A percentile compares a stretch with the other conserved stretches of the same genome.
These are phyloP conservation scores for Megathymus violae DNA, from an alignment of 1,140 invertebrate species.

Conservation along the genomic window DNA sequence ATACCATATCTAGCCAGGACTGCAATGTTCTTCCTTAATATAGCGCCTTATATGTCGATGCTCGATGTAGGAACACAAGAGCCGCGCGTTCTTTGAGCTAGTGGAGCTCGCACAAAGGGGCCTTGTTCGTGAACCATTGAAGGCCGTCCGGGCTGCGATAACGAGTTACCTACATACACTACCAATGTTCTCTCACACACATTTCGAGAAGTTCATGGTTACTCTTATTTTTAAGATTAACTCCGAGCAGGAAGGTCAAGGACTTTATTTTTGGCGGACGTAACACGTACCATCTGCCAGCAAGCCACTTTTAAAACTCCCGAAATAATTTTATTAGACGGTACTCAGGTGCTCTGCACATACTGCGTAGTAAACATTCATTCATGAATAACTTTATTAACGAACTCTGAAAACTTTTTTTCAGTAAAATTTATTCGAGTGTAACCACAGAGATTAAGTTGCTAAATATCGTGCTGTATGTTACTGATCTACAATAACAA, in stretches of 20 bases:
- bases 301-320: conserved; percentile 59
- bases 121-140: conserved; percentile 76
- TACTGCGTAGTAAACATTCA: conserved; percentile 52
- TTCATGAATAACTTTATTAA: conserved; percentile 39
- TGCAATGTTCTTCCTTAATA: conserved; percentile 39
- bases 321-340: conserved; percentile 44
- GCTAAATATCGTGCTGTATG: too few species aligned
- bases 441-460: too few species aligned
- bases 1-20: conserved; percentile 27
- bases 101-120: conserved; percentile 56
- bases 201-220: conserved; percentile 73
- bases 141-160: conserved; percentile 63
- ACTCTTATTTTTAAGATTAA: conserved; percentile 77
- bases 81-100: conserved; percentile 24
- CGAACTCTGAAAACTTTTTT: too few species aligned
- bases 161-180: conserved; percentile 64
- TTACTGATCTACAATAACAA: too few species aligned
- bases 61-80: conserved; percentile 34
- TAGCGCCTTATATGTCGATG: conserved; percentile 38
- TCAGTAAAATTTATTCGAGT: too few species aligned
- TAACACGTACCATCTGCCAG: conserved; percentile 58
- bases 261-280: conserved; percentile 75
- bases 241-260: conserved; percentile 74
- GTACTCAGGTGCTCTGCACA: conserved; percentile 47
- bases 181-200: conserved; percentile 57